Percentiles rank a stretch among this genome's conserved stretches.
Evolutionary conservation across 2,888 invertebrate genomes (phyloP).

Genomic region (Pyrocoelia pectoralis): DNA sequence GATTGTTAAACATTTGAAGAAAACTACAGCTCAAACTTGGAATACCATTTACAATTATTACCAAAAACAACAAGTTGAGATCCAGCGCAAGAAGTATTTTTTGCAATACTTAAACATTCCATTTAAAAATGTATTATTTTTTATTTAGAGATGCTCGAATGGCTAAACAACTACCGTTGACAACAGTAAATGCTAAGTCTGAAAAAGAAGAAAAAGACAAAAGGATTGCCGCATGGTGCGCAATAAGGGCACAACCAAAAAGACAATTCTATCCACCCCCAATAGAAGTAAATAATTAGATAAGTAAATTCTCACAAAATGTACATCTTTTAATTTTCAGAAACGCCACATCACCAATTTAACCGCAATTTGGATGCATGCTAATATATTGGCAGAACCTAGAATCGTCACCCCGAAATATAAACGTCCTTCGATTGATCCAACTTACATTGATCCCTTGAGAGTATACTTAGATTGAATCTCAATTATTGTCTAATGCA

Average conservation of each 20-base stretch:
- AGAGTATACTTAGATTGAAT: slow-evolving; percentile 22
- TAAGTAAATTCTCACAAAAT: too few relatives aligned
- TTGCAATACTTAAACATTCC: not conserved
- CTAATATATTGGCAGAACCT: slow-evolving; percentile 35
- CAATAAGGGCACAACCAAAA: slow-evolving; percentile 51
- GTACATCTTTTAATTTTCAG: too few relatives aligned
- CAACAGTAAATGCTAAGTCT: slow-evolving; percentile 4
- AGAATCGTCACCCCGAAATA: slow-evolving; percentile 23
- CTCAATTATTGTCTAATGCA: not conserved
- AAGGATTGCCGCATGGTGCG: slow-evolving; percentile 46
- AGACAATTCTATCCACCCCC: slow-evolving; percentile 34
- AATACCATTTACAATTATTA: slow-evolving; percentile 40
- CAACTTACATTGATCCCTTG: slow-evolving; percentile 21
- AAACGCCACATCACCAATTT: slow-evolving; percentile 35
- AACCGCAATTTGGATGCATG: slow-evolving; percentile 19
- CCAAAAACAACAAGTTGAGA: slow-evolving; percentile 19
- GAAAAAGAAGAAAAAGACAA: slow-evolving; percentile 36
- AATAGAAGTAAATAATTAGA: slow-evolving; percentile 13
- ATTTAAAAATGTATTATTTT: not conserved
- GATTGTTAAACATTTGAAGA: slow-evolving; percentile 33
- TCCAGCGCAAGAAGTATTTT: slow-evolving; percentile 13
- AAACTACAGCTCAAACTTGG: slow-evolving; percentile 34
- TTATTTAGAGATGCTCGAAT: slow-evolving; percentile 8
- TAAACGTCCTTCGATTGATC: slow-evolving; percentile 37
- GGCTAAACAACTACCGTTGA: not conserved